Base-by-base conservation (phyloP, 2,797 vertebrate genomes). In the Platalea minor region DNA sequence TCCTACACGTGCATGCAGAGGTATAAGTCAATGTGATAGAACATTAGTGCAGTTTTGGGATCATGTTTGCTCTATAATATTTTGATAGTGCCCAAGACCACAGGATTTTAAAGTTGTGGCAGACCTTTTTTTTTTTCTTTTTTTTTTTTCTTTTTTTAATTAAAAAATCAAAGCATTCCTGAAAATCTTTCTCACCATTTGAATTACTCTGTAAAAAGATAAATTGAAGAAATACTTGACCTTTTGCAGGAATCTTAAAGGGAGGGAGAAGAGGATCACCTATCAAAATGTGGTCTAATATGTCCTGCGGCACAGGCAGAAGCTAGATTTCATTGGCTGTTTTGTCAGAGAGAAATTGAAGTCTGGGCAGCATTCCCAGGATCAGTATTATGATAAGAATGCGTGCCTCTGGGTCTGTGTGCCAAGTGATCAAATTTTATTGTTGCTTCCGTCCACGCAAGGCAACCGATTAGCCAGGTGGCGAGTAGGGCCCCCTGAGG, bases 361-460 rank as follows among this genome's bases (percentile, higher is more conserved):
- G 72, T 89, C 81, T 93, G 93, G 95, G 93, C 91, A 91, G 3
- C 43, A 63, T 94, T 94, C 96, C 95, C 95, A 85, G 95, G 67
- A 80, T 79, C 60, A 41, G 77, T 23, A 20, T 75, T 77, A 24
- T 39, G 90, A 83, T 87, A 88, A 92, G 91, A 91, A 70, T 7
- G 39, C 1, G 1, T 2, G 7, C 72, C 48, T 79, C 9, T 1
- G 21, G 41, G 59, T 87, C 89, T 89, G 43, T 76, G 80, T 85
- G 92, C 92, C 92, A 85, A 45, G 43, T 25, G 91, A 77, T 91
- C 28, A 4, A 11, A 33, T 68, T 80, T 21, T 82, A 60, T 76
- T 85, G 80, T 51, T 56, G 54, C 83, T 94, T 74, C 75, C 25
- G 60, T 92, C 72, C 56, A 67, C 2, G 0, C 11, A 11, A 74